Evolutionary conservation across 2,113 vertebrate species (phyloP).

Genomic region (Ictidomys tridecemlineatus): DNA sequence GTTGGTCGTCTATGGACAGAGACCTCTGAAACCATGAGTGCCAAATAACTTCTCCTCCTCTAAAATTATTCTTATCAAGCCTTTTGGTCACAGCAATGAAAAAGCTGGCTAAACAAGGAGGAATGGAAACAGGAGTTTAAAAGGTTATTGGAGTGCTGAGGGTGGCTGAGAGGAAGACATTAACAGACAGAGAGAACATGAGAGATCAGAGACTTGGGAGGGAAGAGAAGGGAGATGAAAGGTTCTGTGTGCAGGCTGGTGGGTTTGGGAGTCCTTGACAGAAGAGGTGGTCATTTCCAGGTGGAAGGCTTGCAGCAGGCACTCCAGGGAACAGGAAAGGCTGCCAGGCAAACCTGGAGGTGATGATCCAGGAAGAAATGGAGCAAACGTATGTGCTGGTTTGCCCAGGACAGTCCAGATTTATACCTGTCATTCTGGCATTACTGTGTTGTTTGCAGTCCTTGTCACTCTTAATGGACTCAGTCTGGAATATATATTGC

Average conservation of each 20-base stretch:
- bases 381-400: no score
- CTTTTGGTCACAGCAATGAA: no score
- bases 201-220: not conserved
- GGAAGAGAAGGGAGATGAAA: not conserved
- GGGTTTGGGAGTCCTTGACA: not conserved
- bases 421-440: not conserved
- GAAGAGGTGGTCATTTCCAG: not conserved
- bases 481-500: not conserved
- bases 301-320: not conserved
- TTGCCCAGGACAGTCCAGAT: not conserved
- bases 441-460: not conserved
- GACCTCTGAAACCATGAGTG: no score
- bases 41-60: no score
- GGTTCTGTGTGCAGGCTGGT: not conserved
- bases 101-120: not conserved
- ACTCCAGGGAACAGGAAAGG: not conserved
- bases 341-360: accelerated
- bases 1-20: no score
- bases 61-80: no score
- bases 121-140: not conserved
- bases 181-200: not conserved
- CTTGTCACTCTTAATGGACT: not conserved
- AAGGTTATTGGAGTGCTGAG: not conserved
- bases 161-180: not conserved
- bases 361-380: not conserved